phyloP scores from a whole-genome alignment of 2,113 vertebrate species.

The Cryptotis parvus region DNA sequence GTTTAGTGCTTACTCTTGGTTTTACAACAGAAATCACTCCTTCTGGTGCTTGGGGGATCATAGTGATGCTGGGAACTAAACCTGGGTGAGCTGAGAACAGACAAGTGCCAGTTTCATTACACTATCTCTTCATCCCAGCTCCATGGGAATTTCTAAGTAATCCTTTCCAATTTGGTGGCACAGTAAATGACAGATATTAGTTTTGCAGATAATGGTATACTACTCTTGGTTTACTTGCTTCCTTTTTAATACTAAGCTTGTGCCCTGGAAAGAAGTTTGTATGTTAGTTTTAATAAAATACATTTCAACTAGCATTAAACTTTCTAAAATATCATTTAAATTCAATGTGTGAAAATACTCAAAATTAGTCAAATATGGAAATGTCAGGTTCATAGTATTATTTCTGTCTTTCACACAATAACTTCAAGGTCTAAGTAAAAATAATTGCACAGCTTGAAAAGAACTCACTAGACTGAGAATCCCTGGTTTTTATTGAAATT shows the following conservation, averaged over 20 bases:
- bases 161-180: neutral
- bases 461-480: neutral
- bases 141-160: neutral
- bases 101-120: too few relatives aligned
- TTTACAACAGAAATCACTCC: too few relatives aligned
- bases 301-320: neutral
- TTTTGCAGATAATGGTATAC: neutral
- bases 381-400: neutral
- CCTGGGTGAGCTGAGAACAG: too few relatives aligned
- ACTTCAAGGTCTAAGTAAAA: constrained; percentile 9
- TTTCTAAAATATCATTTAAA: constrained; percentile 37
- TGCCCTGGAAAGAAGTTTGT: neutral
- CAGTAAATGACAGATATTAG: neutral
- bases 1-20: too few relatives aligned
- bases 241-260: neutral
- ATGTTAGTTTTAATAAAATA: constrained; percentile 7
- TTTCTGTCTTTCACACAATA: constrained; percentile 8
- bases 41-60: too few relatives aligned
- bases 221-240: neutral
- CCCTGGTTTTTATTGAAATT: neutral
- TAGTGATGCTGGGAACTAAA: too few relatives aligned
- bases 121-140: too few relatives aligned
- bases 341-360: neutral
- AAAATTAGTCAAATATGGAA: constrained; percentile 36
- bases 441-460: neutral